Conservation (phyloP, 2,797 vertebrate species). For the Thunnus albacares region DNA sequence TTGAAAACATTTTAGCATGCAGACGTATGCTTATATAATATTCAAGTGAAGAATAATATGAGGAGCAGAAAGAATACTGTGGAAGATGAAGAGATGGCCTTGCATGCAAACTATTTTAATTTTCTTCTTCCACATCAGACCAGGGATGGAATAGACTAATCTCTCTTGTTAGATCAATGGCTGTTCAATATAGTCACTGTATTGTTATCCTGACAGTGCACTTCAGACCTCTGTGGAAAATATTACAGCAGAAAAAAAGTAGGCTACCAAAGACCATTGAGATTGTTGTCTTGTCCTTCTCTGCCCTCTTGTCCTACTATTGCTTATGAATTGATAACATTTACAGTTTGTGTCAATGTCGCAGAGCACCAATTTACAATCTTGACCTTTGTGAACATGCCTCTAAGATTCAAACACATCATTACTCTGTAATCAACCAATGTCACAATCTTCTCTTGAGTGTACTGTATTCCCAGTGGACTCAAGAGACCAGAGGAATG, state of each 20-base stretch:
- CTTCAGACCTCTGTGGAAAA: too few relatives aligned
- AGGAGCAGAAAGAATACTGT: too few relatives aligned
- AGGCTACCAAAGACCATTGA: not conserved
- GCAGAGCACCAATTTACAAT: not conserved
- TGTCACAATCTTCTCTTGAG: conserved; percentile 19
- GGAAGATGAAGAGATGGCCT: too few relatives aligned
- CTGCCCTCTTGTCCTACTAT: not conserved
- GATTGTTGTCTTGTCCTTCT: not conserved
- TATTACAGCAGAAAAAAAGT: not conserved
- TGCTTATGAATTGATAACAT: not conserved
- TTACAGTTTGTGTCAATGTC: not conserved
- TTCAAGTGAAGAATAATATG: not conserved
- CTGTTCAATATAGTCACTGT: too few relatives aligned
- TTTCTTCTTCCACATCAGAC: too few relatives aligned
- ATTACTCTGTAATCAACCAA: conserved; percentile 2
- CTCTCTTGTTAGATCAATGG: not conserved
- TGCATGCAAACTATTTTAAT: too few relatives aligned
- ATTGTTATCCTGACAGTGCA: not conserved
- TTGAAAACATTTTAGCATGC: not conserved
- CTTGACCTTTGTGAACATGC: conserved; percentile 38
- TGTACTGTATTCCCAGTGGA: not conserved
- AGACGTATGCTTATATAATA: not conserved
- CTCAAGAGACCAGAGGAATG: conserved; percentile 34
- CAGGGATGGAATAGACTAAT: not conserved
- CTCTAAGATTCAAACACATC: conserved; percentile 7